phyloP scores from a whole-genome alignment of 2,888 invertebrate genomes.

The Metalampra italica region DNA sequence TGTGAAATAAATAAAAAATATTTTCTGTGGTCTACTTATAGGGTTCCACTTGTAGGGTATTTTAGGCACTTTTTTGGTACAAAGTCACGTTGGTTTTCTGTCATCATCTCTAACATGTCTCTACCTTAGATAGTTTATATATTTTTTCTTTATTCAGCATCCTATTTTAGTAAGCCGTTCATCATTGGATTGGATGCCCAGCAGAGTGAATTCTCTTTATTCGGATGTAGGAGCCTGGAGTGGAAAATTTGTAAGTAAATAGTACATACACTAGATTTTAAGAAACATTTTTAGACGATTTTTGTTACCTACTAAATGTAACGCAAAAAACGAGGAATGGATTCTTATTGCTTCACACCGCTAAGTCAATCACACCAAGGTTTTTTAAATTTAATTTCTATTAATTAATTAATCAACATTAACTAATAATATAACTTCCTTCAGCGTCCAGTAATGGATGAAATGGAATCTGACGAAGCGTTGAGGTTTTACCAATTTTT shows the following conservation, averaged over 20 bases:
- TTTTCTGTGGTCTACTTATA: no score
- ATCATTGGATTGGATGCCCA: conserved; percentile 71
- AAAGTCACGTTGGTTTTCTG: no score
- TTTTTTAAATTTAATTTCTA: no score
- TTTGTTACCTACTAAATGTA: background rate
- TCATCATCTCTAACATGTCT: no score
- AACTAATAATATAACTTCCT: conserved; percentile 26
- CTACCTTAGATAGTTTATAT: no score
- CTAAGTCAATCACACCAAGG: no score
- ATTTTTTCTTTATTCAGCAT: conserved; percentile 38
- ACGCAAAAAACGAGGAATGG: background rate
- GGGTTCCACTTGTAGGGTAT: no score
- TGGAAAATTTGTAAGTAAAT: conserved; percentile 62
- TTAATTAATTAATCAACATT: no score
- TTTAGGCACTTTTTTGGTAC: no score
- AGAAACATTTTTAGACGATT: background rate
- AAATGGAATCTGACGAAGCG: conserved; percentile 72
- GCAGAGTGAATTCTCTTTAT: conserved; percentile 66
- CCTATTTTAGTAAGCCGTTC: conserved; percentile 66
- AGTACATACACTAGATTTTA: background rate
- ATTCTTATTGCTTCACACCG: no score
- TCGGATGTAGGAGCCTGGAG: conserved; percentile 75
- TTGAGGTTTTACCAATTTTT: conserved; percentile 68
- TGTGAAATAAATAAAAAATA: no score
- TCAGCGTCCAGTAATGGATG: conserved; percentile 72